Evolutionary conservation across 2,888 invertebrate species (phyloP).

Genomic region (Drosophila suboccidentalis): DNA sequence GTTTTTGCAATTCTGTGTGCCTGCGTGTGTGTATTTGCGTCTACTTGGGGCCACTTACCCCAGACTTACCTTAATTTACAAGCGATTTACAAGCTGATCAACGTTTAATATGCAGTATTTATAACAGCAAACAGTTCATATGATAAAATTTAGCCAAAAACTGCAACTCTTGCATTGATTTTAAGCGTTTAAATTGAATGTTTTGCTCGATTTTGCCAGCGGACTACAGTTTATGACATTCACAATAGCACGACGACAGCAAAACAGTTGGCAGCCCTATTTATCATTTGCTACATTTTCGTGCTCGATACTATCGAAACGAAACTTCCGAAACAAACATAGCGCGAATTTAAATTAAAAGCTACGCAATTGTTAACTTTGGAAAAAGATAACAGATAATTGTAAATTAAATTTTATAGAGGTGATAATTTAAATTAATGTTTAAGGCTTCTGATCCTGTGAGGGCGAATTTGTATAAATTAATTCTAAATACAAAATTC

Average conservation of each 20-base stretch:
- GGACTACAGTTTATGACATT: slow-evolving; percentile 44
- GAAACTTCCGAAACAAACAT: not conserved
- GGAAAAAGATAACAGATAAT: not conserved
- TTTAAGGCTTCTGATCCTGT: too few species aligned
- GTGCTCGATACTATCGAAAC: not conserved
- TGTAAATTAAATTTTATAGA: not conserved
- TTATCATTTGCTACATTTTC: not conserved
- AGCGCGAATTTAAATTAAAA: not conserved
- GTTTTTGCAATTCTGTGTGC: slow-evolving; percentile 49
- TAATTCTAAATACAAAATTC: too few species aligned
- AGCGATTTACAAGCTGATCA: slow-evolving; percentile 14
- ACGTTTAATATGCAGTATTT: slow-evolving; percentile 1
- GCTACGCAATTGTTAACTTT: not conserved
- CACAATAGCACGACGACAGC: slow-evolving; percentile 29
- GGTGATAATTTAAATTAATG: not conserved
- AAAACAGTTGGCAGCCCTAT: slow-evolving; percentile 34
- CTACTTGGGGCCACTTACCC: slow-evolving; percentile 41
- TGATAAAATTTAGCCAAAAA: slow-evolving; percentile 7
- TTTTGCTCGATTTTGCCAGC: slow-evolving; percentile 59
- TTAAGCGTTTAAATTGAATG: slow-evolving; percentile 49
- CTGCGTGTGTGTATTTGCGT: slow-evolving; percentile 24
- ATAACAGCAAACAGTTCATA: slow-evolving; percentile 4
- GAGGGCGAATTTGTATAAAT: too few species aligned
- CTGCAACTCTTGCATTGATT: slow-evolving; percentile 36
- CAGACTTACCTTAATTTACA: slow-evolving; percentile 46